Base-by-base conservation (phyloP, 2,888 invertebrate species). In the Papilio gigon region DNA sequence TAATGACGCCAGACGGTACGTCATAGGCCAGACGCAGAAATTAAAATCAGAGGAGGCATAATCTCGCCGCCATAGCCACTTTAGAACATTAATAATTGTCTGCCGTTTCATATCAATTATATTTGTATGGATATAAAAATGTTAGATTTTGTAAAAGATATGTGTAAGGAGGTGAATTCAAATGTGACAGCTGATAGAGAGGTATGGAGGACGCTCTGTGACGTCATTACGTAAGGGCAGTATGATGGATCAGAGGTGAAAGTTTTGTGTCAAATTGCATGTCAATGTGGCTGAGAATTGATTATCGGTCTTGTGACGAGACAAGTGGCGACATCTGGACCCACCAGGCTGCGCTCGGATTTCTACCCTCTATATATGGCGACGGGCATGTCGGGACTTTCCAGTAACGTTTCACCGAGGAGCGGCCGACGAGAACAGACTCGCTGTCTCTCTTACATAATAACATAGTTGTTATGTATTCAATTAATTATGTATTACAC, bases 301-400 rank as follows among this genome's bases (percentile, higher is more conserved):
- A 56, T 30, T 25, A 12, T 25, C 25, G 50, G 14, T 35, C 25
- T 25, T 37, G 35, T 62, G 30, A 59, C 37, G 11, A 60, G 37
- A 8, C 25, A 40, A 60, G 40, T 60, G 4, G 40, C 14, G 35
- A 25, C 44, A 30, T 17, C 61, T 62, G 47, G 44, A 44, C 30
- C n/a, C n/a, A 50, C 50, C 33, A 1, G 12, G 12, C 30, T 17
- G 8, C 5, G 14, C 37, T 20, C 40, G 27, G 42, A 40, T 65
- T 65, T 65, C 65, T 65, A 65, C 56, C 9, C 37, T 9, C 56
- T 65, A 20, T 56, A 65, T 56, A 65, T 65, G 65, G 56, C 14
- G 20, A n/a, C 11, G 65, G 65, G 17, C 56, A 56, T 14, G 65
- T 65, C 35, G 17, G 37, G 40, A 40, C 20, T 40, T 20, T 56